These are phyloP conservation scores for Lepisosteus oculatus DNA, from an alignment of 2,113 vertebrate genomes.

Conservation along the genomic window DNA sequence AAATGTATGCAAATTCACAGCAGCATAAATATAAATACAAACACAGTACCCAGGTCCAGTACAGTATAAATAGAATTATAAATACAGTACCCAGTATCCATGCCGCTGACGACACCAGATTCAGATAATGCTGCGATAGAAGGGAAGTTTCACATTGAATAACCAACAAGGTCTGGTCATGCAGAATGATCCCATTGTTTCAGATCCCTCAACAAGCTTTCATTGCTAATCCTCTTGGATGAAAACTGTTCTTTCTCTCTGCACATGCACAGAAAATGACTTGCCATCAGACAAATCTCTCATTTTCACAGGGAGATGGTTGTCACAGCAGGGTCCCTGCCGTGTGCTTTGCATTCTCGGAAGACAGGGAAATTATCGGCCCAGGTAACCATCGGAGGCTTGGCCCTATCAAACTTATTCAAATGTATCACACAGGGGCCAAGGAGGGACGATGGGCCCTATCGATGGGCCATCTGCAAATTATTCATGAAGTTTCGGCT, in stretches of 20 bases:
- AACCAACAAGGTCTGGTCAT: neutral
- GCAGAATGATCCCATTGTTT: slow-evolving; percentile 1
- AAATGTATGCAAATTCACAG: no score
- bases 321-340: neutral
- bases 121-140: neutral
- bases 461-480: slow-evolving; percentile 21
- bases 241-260: neutral
- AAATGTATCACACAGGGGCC: neutral
- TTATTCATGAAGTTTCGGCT: slow-evolving; percentile 16
- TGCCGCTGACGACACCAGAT: neutral
- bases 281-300: neutral
- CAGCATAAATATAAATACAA: no score
- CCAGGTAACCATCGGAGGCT: slow-evolving; percentile 12
- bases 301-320: slow-evolving; percentile 1
- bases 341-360: neutral
- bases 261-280: neutral
- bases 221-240: neutral
- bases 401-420: neutral
- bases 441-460: neutral
- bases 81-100: no score
- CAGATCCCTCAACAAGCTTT: neutral
- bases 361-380: slow-evolving; percentile 1
- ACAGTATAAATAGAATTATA: no score
- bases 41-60: no score
- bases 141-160: neutral